phyloP scores from a whole-genome alignment of 2,888 invertebrate species.

The Rhagium mordax region DNA sequence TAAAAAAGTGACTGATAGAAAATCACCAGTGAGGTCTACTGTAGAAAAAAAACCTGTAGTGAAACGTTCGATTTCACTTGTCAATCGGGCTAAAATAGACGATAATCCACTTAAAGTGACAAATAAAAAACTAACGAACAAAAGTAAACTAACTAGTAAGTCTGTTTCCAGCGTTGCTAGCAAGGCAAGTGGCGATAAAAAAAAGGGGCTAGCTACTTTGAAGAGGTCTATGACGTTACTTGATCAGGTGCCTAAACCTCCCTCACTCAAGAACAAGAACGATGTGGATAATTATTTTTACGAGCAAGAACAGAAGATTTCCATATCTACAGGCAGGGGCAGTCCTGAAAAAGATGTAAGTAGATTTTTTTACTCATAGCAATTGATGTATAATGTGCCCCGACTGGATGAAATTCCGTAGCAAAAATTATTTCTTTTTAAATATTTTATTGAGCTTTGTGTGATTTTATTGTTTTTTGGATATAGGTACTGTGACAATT shows the following conservation, averaged over 20 bases:
- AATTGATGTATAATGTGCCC: too few relatives aligned
- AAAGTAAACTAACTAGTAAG: slow-evolving; percentile 39
- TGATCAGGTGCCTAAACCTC: slow-evolving; percentile 68
- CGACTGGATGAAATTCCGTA: too few relatives aligned
- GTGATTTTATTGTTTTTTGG: too few relatives aligned
- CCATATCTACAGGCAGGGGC: neutral
- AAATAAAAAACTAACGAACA: slow-evolving; percentile 34
- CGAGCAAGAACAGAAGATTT: slow-evolving; percentile 68
- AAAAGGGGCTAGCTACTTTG: slow-evolving; percentile 69
- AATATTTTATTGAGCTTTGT: too few relatives aligned
- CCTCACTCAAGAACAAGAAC: slow-evolving; percentile 65
- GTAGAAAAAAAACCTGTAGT: slow-evolving; percentile 38
- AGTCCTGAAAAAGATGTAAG: slow-evolving; percentile 61
- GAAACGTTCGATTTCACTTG: slow-evolving; percentile 42
- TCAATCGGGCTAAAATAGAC: slow-evolving; percentile 44
- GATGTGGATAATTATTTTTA: slow-evolving; percentile 62
- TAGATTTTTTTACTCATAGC: slow-evolving; percentile 42
- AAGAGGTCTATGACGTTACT: slow-evolving; percentile 75
- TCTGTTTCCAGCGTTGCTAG: slow-evolving; percentile 41
- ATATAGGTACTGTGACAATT: neutral
- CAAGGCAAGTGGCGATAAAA: slow-evolving; percentile 46
- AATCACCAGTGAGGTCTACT: neutral
- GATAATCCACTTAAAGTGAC: slow-evolving; percentile 15
- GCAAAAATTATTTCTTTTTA: too few relatives aligned
- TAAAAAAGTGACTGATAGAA: slow-evolving; percentile 19